phyloP scores from a whole-genome alignment of 1,140 invertebrate genomes.

The Achatina immaculata region DNA sequence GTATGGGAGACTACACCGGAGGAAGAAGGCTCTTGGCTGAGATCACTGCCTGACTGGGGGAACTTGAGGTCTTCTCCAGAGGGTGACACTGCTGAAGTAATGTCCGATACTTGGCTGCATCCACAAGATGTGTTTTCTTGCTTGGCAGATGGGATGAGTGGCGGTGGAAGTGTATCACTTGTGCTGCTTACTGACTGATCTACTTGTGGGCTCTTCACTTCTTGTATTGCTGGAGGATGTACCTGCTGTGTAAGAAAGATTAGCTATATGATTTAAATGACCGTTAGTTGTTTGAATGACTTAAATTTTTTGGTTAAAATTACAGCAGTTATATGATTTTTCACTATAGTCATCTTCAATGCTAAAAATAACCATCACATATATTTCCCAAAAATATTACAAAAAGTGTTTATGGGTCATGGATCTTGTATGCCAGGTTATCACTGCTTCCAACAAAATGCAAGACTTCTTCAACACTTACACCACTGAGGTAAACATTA shows the following conservation, averaged over 20 bases:
- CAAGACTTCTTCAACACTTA: too few relatives aligned
- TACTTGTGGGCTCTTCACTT: conserved; percentile 35
- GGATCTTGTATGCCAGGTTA: too few relatives aligned
- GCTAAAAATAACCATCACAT: too few relatives aligned
- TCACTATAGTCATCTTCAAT: too few relatives aligned
- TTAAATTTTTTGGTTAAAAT: too few relatives aligned
- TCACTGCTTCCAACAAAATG: too few relatives aligned
- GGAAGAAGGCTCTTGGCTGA: conserved; percentile 30
- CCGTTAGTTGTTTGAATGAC: too few relatives aligned
- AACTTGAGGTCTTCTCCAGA: background rate
- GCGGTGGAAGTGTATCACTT: conserved; percentile 30
- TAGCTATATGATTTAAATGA: too few relatives aligned
- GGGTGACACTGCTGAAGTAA: conserved; percentile 23
- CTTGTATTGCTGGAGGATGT: conserved; percentile 8
- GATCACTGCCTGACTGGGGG: background rate
- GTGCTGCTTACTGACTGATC: conserved; percentile 39
- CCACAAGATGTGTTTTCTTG: background rate
- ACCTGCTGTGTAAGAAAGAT: background rate
- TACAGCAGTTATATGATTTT: too few relatives aligned
- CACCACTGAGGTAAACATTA: too few relatives aligned
- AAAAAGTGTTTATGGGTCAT: too few relatives aligned
- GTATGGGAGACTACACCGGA: background rate
- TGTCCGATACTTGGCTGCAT: conserved; percentile 12
- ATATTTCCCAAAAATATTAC: too few relatives aligned
- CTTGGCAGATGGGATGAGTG: background rate